Conservation (phyloP, 2,888 invertebrate species). For the Pammene aurita region DNA sequence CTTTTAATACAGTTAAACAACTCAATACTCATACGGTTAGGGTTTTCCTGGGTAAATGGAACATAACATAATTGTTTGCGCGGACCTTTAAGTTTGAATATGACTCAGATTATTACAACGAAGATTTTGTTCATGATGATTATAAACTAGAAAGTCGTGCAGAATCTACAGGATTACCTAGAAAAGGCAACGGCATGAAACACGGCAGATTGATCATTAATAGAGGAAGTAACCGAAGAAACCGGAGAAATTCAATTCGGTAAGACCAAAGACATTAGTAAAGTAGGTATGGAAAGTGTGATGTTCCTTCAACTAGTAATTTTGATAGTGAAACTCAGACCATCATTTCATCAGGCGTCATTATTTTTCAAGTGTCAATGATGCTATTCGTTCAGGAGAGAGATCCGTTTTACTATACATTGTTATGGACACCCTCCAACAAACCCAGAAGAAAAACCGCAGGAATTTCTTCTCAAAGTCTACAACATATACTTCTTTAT, state of each 20-base stretch:
- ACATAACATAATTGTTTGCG: too few relatives aligned
- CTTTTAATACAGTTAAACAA: too few relatives aligned
- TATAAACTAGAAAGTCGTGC: slow-evolving; percentile 2
- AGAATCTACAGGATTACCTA: not conserved
- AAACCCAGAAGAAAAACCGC: not conserved
- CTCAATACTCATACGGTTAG: too few relatives aligned
- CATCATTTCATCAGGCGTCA: not conserved
- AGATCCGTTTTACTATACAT: not conserved
- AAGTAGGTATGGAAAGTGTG: slow-evolving; percentile 3
- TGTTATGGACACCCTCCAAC: not conserved
- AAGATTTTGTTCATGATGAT: not conserved
- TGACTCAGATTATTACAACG: not conserved
- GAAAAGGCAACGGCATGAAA: not conserved
- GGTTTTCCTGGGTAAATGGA: too few relatives aligned
- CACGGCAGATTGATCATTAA: not conserved
- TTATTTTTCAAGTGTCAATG: not conserved
- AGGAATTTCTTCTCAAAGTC: not conserved
- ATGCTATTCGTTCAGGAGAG: not conserved
- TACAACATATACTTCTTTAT: not conserved
- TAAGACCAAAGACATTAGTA: not conserved
- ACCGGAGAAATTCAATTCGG: not conserved
- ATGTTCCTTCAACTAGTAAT: not conserved
- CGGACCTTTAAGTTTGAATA: not conserved
- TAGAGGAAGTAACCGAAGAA: not conserved
- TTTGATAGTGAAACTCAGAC: not conserved